A percentile compares a stretch with the other conserved stretches of the same genome.
Evolutionary conservation across 2,888 invertebrate species (phyloP).

Genomic region (Phoronis australis): DNA sequence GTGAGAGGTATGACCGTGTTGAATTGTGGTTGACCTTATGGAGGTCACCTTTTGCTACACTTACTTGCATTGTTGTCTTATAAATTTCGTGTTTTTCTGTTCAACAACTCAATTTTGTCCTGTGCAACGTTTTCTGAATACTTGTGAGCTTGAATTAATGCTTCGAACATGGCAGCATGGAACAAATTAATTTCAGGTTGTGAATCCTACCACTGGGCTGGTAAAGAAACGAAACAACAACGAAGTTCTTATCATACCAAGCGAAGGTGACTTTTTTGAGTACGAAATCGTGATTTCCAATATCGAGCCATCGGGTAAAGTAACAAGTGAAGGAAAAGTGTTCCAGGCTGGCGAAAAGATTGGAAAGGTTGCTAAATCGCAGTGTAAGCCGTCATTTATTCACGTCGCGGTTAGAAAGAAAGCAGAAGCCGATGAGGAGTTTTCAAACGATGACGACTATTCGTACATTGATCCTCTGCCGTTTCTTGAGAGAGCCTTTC

Average conservation of each 20-base stretch:
- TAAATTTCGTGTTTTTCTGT: too few relatives aligned
- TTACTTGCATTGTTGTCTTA: too few relatives aligned
- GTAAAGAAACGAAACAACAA: neutral
- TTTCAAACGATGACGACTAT: conserved; percentile 9
- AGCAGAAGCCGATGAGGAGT: neutral
- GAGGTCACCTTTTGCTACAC: too few relatives aligned
- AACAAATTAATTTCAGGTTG: conserved; percentile 9
- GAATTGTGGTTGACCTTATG: too few relatives aligned
- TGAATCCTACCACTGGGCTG: conserved; percentile 13
- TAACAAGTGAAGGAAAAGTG: conserved; percentile 1
- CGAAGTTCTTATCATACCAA: conserved; percentile 16
- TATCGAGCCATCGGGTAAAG: conserved; percentile 6
- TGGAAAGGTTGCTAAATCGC: conserved; percentile 5
- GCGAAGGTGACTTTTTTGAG: conserved; percentile 14
- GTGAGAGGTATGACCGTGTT: too few relatives aligned
- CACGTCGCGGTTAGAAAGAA: conserved; percentile 20
- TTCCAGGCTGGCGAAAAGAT: conserved; percentile 6
- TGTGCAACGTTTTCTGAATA: too few relatives aligned
- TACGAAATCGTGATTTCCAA: conserved; percentile 25
- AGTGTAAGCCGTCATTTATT: conserved; percentile 16
- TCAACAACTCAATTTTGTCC: too few relatives aligned
- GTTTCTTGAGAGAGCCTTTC: conserved; percentile 20
- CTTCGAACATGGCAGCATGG: too few relatives aligned
- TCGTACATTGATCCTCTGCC: conserved; percentile 24
- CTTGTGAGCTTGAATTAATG: too few relatives aligned